Base-by-base conservation (phyloP, 2,888 invertebrate genomes). In the Chelonus formosanus region DNA sequence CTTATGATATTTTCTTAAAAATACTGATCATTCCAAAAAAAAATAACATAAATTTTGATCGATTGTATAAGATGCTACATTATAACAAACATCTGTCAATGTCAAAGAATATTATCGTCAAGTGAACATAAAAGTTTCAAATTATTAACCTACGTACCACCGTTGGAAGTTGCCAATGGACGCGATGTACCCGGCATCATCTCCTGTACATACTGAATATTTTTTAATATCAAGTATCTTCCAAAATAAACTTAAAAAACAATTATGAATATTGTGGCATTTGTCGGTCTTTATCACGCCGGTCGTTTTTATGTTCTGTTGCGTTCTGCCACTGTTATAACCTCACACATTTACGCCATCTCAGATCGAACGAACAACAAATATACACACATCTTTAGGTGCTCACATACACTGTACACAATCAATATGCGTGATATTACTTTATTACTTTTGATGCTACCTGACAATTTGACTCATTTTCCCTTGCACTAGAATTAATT, bases 101-200 rank as follows among this genome's bases (percentile, higher is more conserved):
- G 68, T 72, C 70, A 65, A 67, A 63, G 60, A 67, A 61, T 40
- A 36, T 5, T 48, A 52, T 52, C 45, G 34, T 55, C 3, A 59
- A 55, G 10, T 10, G 59, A 59, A 60, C 58, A 31, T 55, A 52
- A 40, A 40, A 4, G 40, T 40, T 6, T 40, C 6, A 6, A 40
- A 40, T 40, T 40, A 40, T 40, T 40, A 40, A 40, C 35, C 68
- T 50, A 63, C 76, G 80, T 80, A 82, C 81, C 81, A 78, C 78
- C 80, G 76, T 79, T 79, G 74, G 81, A 76, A 75, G 79, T 76
- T 74, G 74, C 80, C 71, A 77, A 72, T 71, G 79, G 79, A 72
- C 80, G 77, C 75, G 80, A 78, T 63, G 77, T 80, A 75, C 76
- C 77, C 73, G 80, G 80, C 82, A 84, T 83, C 82, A 83, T 83